A percentile compares a stretch with the other conserved stretches of the same genome.
Evolutionary conservation across 1,140 invertebrate genomes (phyloP).

Genomic region (Adoxophyes honmai): DNA sequence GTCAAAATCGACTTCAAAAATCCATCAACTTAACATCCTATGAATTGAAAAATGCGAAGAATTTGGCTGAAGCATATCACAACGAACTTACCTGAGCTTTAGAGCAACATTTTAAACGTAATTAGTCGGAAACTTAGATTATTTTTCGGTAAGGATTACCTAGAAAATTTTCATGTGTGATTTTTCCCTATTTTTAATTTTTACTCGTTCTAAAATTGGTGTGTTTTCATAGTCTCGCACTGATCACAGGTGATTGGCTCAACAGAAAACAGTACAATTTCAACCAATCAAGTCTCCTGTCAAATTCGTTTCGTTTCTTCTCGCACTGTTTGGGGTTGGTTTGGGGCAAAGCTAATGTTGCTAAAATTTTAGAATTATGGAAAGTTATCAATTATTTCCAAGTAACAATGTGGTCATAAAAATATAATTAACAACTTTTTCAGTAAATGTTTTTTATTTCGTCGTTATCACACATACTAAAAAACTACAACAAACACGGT

Average conservation of each 20-base stretch:
- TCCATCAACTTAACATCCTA: slow-evolving; percentile 24
- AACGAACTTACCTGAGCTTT: slow-evolving; percentile 48
- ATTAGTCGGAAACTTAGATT: slow-evolving; percentile 14
- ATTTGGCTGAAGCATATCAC: background rate
- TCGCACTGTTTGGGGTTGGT: too few species aligned
- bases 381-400: too few species aligned
- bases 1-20: slow-evolving; percentile 48
- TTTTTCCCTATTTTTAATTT: slow-evolving; percentile 49
- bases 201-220: slow-evolving; percentile 16
- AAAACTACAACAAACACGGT: too few species aligned
- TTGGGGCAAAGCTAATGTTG: too few species aligned
- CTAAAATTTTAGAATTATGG: too few species aligned
- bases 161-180: slow-evolving; percentile 52
- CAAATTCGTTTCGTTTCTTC: too few species aligned
- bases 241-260: background rate
- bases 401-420: too few species aligned
- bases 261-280: too few species aligned
- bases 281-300: too few species aligned
- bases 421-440: too few species aligned
- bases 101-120: slow-evolving; percentile 48
- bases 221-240: slow-evolving; percentile 12
- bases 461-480: too few species aligned
- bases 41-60: slow-evolving; percentile 10
- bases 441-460: too few species aligned
- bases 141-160: slow-evolving; percentile 47